A percentile compares a stretch with the other conserved stretches of the same genome.
phyloP scores from a whole-genome alignment of 2,888 invertebrate species.

The Dascillus cervinus region DNA sequence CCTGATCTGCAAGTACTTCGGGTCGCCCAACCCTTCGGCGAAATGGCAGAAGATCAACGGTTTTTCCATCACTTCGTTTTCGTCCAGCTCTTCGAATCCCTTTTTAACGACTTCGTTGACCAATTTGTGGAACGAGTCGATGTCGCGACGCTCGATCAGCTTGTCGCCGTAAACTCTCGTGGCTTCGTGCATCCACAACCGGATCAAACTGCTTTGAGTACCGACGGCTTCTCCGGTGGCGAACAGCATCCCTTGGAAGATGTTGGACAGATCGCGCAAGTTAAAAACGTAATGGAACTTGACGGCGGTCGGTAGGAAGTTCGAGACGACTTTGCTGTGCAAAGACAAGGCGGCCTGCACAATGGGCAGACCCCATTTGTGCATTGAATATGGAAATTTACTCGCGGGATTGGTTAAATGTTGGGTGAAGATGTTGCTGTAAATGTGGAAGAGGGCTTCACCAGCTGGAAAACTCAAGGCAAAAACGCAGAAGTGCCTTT shows the following conservation, averaged over 20 bases:
- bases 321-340: slow-evolving; percentile 65
- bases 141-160: slow-evolving; percentile 72
- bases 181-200: slow-evolving; percentile 87
- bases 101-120: slow-evolving; percentile 72
- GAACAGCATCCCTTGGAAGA: slow-evolving; percentile 88
- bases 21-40: slow-evolving; percentile 83
- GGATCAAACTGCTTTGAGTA: slow-evolving; percentile 60
- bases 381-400: slow-evolving; percentile 57
- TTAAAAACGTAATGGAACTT: slow-evolving; percentile 96
- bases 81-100: slow-evolving; percentile 65
- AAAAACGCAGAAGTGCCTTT: slow-evolving; percentile 81
- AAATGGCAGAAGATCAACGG: slow-evolving; percentile 91
- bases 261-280: slow-evolving; percentile 83
- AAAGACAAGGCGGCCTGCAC: slow-evolving; percentile 67
- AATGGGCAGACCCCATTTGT: slow-evolving; percentile 52
- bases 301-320: slow-evolving; percentile 85
- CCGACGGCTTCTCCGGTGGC: slow-evolving; percentile 68
- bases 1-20: slow-evolving; percentile 76
- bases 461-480: slow-evolving; percentile 79
- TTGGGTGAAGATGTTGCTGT: slow-evolving; percentile 72
- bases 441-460: slow-evolving; percentile 78
- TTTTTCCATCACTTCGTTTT: slow-evolving; percentile 59
- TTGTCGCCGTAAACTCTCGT: slow-evolving; percentile 88
- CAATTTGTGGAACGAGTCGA: slow-evolving; percentile 64
- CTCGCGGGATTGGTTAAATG: slow-evolving; percentile 59